Base-by-base conservation (phyloP, 2,113 vertebrate genomes). In the Dermatemys mawii region DNA sequence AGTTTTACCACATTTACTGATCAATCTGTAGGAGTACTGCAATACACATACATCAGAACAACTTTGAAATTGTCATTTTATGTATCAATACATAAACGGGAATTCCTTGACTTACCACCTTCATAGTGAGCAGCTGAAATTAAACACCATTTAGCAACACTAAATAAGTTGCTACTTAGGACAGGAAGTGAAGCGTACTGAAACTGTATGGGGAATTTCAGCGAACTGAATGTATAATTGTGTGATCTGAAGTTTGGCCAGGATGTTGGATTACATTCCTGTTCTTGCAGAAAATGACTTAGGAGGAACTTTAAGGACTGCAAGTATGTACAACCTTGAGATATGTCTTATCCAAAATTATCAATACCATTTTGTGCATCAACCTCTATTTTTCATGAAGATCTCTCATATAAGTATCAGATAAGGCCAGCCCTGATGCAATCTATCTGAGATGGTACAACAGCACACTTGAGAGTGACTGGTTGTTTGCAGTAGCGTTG, bases 121-220 rank as follows among this genome's bases (percentile, higher is more conserved):
- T 90, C 84, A 55, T 46, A 75, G 63, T 76, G 90, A 94, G n/a
- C 78, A 82, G 49, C 13, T 2, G 9, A 93, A 83, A 82, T 38
- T 46, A 0, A 29, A 90, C 92, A 89, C 60, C 82, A 93, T 92
- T 78, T 57, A 93, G 78, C 73, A 95, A 73, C 63, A 38, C 73
- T 90, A 76, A 81, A 90, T 87, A 90, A 92, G 87, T 80, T 81
- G 29, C 73, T 87, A 17, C n/a, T 93, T 94, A 41, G 22, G 85
- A 83, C 78, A 81, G 92, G 83, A 87, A 87, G 0, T 14, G 92
- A 87, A 91, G 73, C 81, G 26, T n/a, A 67, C 16, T n/a, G 60
- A n/a, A 67, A n/a, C 11, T 63, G 24, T 82, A 88, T 6, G 38
- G 84, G 88, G 91, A 87, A n/a, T 49, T 54, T 17, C n/a, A 55